phyloP scores from a whole-genome alignment of 2,888 invertebrate genomes.

The Rotaria magnacalcarata region DNA sequence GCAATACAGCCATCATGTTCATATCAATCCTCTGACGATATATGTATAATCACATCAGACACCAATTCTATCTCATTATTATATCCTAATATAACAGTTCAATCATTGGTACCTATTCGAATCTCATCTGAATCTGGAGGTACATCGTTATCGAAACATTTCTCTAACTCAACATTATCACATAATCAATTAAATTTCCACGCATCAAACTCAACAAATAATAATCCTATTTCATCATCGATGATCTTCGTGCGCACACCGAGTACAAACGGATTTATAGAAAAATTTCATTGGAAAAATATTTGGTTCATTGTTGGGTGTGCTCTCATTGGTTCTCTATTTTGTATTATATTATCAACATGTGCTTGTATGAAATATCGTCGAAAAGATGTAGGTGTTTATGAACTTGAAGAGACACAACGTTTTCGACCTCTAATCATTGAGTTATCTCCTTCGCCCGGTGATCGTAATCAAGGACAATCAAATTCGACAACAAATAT shows the following conservation, averaged over 20 bases:
- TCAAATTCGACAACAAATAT: not conserved
- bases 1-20: not conserved
- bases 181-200: not conserved
- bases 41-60: not conserved
- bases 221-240: not conserved
- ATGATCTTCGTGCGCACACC: not conserved
- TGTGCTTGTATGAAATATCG: slow-evolving; percentile 5
- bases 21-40: not conserved
- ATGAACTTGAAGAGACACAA: slow-evolving; percentile 28
- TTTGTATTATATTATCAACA: not conserved
- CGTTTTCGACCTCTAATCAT: slow-evolving; percentile 20
- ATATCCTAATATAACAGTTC: not conserved
- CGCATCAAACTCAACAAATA: not conserved
- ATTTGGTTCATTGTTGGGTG: not conserved
- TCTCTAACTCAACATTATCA: not conserved
- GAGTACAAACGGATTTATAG: not conserved
- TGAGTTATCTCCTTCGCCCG: not conserved
- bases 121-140: not conserved
- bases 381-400: slow-evolving; percentile 23
- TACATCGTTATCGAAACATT: not conserved
- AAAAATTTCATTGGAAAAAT: not conserved
- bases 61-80: not conserved
- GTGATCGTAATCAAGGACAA: not conserved
- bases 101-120: not conserved
- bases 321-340: not conserved